Conservation (phyloP, 2,888 invertebrate genomes). For the Drosophila diplacantha region DNA sequence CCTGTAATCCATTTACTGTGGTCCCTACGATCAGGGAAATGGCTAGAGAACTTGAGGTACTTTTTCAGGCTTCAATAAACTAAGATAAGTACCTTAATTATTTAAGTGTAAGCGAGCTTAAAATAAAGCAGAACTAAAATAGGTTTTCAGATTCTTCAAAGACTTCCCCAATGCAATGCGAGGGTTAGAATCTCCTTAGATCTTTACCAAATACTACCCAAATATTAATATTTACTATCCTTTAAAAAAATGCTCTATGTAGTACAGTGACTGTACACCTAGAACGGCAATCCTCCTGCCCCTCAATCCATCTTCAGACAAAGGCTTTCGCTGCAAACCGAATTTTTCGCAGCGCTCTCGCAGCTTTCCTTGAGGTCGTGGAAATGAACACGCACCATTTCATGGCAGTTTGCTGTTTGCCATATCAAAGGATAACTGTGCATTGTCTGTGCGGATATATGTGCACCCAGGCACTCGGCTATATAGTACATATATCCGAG, state of each 20-base stretch:
- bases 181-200: background rate
- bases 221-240: background rate
- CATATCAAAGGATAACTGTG: conserved; percentile 66
- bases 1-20: conserved; percentile 30
- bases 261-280: background rate
- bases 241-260: background rate
- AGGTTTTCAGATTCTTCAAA: too few species aligned
- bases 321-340: conserved; percentile 3
- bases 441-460: conserved; percentile 50
- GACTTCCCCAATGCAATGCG: background rate
- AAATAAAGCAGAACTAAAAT: background rate
- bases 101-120: too few species aligned
- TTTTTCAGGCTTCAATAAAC: background rate
- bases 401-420: conserved; percentile 51
- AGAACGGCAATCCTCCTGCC: background rate
- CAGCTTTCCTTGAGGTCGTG: conserved; percentile 20
- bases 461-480: background rate
- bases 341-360: conserved; percentile 44
- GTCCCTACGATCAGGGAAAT: background rate
- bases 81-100: background rate
- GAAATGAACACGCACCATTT: conserved; percentile 61
- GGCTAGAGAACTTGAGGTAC: too few species aligned
- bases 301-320: conserved; percentile 6
- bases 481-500: conserved; percentile 43
- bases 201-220: too few species aligned